Percentiles rank a stretch among this genome's conserved stretches.
phyloP scores from a whole-genome alignment of 2,888 invertebrate genomes.

The Eurois occulta region DNA sequence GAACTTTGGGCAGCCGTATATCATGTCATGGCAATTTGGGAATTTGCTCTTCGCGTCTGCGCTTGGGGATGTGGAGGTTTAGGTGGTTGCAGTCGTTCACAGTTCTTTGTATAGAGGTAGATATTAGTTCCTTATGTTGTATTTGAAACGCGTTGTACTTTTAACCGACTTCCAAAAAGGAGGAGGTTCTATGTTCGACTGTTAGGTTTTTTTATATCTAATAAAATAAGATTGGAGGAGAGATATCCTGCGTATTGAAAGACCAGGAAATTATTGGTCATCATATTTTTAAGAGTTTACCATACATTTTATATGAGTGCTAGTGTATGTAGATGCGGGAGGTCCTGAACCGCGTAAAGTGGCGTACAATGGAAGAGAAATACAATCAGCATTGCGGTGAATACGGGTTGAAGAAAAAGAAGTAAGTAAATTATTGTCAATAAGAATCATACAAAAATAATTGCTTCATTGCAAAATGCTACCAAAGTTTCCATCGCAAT shows the following conservation, averaged over 20 bases:
- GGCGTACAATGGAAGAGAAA: not conserved
- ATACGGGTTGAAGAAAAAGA: not conserved
- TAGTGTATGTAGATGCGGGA: not conserved
- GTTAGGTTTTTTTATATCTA: no score
- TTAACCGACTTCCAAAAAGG: no score
- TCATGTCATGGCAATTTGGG: conserved; percentile 54
- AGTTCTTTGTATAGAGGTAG: not conserved
- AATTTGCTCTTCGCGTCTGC: conserved; percentile 29
- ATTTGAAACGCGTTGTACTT: not conserved
- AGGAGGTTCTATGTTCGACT: no score
- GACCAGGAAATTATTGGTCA: not conserved
- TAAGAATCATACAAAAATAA: not conserved
- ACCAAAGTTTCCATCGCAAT: conserved; percentile 17
- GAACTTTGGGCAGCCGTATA: conserved; percentile 44
- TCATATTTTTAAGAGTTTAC: not conserved
- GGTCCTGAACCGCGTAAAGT: not conserved
- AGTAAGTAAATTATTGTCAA: not conserved
- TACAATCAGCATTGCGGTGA: not conserved
- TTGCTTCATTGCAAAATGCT: not conserved
- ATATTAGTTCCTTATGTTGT: not conserved
- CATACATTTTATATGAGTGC: not conserved
- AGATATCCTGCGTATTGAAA: not conserved
- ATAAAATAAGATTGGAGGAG: not conserved
- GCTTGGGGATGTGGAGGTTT: not conserved
- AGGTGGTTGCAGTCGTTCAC: not conserved